Percentiles rank a stretch among this genome's conserved stretches.
Evolutionary conservation across 2,113 vertebrate species (phyloP).

Genomic region (Carassius gibelio): DNA sequence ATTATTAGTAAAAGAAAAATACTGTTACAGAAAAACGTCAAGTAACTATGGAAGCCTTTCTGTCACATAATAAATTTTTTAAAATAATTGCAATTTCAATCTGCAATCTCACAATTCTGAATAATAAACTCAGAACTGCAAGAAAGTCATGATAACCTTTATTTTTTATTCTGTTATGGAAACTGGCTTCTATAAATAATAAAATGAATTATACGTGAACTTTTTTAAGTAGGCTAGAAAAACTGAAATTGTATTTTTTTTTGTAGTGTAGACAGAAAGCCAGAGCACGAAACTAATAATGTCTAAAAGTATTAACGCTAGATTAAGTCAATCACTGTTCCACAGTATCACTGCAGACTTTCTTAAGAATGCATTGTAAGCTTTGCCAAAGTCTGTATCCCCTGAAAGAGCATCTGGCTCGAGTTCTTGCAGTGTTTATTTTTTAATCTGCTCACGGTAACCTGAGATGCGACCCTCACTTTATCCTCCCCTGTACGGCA

Average conservation of each 20-base stretch:
- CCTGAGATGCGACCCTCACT: slow-evolving; percentile 23
- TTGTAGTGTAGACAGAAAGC: background rate
- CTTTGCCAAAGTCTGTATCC: slow-evolving; percentile 27
- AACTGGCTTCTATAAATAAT: background rate
- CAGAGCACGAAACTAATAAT: background rate
- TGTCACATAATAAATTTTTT: no score
- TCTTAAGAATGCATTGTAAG: slow-evolving; percentile 32
- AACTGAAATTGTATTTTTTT: background rate
- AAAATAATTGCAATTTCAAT: no score
- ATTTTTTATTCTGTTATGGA: background rate
- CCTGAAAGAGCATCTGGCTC: slow-evolving; percentile 31
- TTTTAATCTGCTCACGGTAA: slow-evolving; percentile 48
- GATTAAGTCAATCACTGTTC: background rate
- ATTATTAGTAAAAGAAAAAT: background rate
- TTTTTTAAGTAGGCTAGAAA: background rate
- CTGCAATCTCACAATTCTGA: no score
- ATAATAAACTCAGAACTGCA: background rate
- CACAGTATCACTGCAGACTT: slow-evolving; percentile 22
- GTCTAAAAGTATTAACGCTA: background rate
- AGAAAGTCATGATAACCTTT: background rate
- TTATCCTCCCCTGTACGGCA: slow-evolving; percentile 40
- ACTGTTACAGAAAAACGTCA: background rate
- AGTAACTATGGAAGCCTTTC: no score
- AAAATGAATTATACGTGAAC: background rate
- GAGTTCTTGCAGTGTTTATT: slow-evolving; percentile 44